Percentiles rank a stretch among this genome's conserved stretches.
These are phyloP conservation scores for Oscheius sp. DNA, from an alignment of 2,888 invertebrate species.

Conservation along the genomic window DNA sequence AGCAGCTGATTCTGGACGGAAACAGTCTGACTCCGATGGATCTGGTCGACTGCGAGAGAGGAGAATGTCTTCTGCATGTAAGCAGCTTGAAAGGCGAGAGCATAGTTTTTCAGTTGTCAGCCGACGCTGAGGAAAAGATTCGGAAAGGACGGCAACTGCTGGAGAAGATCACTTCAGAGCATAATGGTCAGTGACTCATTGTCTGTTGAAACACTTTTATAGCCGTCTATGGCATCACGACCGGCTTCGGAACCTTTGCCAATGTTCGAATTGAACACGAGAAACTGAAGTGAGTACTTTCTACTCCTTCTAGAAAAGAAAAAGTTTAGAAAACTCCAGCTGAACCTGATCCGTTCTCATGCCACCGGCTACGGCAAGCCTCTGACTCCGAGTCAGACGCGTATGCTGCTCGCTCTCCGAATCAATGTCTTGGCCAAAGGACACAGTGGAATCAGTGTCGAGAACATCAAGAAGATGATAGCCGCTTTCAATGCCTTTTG, in stretches of 20 bases:
- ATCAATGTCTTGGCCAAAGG: constrained; percentile 82
- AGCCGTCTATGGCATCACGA: constrained; percentile 80
- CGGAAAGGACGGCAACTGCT: constrained; percentile 77
- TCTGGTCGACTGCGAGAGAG: constrained; percentile 78
- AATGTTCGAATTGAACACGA: constrained; percentile 78
- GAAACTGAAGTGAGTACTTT: constrained; percentile 76
- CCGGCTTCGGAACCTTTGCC: constrained; percentile 82
- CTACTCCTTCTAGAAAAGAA: neutral
- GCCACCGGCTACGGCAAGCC: constrained; percentile 80
- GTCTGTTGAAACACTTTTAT: constrained; percentile 44
- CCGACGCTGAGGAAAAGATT: constrained; percentile 78
- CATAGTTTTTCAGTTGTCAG: constrained; percentile 75
- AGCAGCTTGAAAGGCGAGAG: neutral
- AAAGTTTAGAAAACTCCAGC: constrained; percentile 76
- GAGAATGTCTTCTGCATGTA: constrained; percentile 78
- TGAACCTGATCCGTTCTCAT: constrained; percentile 81
- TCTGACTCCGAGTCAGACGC: constrained; percentile 78
- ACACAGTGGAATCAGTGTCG: constrained; percentile 79
- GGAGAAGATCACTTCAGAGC: constrained; percentile 79
- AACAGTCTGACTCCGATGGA: constrained; percentile 78
- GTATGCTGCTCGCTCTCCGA: constrained; percentile 79
- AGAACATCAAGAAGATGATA: constrained; percentile 78
- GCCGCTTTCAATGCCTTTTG: constrained; percentile 81
- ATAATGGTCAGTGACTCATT: constrained; percentile 76
- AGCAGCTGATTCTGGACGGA: constrained; percentile 77